A percentile compares a stretch with the other conserved stretches of the same genome.
These are phyloP conservation scores for Ahaetulla prasina DNA, from an alignment of 2,113 vertebrate genomes.

Conservation along the genomic window DNA sequence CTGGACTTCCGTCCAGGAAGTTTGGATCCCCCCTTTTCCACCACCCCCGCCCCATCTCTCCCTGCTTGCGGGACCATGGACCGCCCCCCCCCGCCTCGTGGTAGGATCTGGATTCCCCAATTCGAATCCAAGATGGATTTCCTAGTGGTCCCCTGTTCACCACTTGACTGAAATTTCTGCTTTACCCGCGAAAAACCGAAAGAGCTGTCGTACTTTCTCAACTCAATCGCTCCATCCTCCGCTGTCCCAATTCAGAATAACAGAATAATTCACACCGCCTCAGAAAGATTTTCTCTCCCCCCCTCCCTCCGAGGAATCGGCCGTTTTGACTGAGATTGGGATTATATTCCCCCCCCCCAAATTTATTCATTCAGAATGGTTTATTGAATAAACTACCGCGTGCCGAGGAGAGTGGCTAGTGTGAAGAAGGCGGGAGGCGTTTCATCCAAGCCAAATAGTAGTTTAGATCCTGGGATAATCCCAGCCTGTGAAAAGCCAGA, in stretches of 20 bases:
- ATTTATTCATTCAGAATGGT: neutral
- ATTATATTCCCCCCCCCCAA: neutral
- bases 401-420: neutral
- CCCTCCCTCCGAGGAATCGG: accelerated
- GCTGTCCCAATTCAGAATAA: neutral
- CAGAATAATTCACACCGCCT: neutral
- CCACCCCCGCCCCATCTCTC: too few species aligned
- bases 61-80: neutral
- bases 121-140: neutral
- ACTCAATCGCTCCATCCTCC: neutral
- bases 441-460: neutral
- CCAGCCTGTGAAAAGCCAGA: neutral
- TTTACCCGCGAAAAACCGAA: neutral
- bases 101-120: neutral
- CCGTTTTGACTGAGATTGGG: neutral
- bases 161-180: neutral
- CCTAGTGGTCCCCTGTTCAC: neutral
- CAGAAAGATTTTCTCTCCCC: neutral
- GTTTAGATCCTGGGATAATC: neutral
- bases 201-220: neutral
- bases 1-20: neutral
- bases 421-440: neutral
- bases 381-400: neutral
- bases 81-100: accelerated
- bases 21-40: too few species aligned